Evolutionary conservation across 1,140 invertebrate genomes (phyloP).

Genomic region (Trichonephila clavata): DNA sequence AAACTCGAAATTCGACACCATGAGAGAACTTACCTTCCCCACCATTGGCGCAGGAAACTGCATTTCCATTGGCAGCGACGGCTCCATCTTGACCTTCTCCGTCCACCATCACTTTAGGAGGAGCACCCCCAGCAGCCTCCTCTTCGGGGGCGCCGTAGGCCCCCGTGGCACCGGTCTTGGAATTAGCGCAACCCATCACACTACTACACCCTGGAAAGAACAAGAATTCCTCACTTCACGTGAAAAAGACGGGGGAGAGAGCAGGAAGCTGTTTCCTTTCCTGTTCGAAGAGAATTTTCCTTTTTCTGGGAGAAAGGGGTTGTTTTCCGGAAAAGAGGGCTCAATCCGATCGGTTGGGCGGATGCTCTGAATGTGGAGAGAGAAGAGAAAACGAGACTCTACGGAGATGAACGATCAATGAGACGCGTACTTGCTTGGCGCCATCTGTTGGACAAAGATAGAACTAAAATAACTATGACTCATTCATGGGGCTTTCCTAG

Average conservation of each 20-base stretch:
- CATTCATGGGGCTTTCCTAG: conserved; percentile 6
- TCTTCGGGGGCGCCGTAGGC: conserved; percentile 57
- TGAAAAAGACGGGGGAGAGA: not conserved
- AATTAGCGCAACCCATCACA: conserved; percentile 69
- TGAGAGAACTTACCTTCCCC: conserved; percentile 37
- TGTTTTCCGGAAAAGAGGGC: conserved; percentile 16
- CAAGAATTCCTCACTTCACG: not conserved
- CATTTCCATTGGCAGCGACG: conserved; percentile 65
- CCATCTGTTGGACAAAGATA: not conserved
- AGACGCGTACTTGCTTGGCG: not conserved
- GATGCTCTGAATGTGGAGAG: conserved; percentile 48
- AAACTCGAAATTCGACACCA: not conserved
- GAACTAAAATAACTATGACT: not conserved
- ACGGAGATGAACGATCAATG: not conserved
- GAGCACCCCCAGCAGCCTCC: conserved; percentile 51
- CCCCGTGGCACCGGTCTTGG: conserved; percentile 64
- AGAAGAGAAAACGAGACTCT: not conserved
- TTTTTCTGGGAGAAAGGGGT: not conserved
- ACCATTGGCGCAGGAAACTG: conserved; percentile 66
- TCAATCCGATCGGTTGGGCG: conserved; percentile 37
- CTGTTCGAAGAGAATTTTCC: not conserved
- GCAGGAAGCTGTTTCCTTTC: not conserved
- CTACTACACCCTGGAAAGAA: not conserved
- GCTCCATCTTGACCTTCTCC: conserved; percentile 66
- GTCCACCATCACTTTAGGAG: conserved; percentile 72